Conservation (phyloP, 1,140 invertebrate species). For the Drosophila pseudoobscura region DNA sequence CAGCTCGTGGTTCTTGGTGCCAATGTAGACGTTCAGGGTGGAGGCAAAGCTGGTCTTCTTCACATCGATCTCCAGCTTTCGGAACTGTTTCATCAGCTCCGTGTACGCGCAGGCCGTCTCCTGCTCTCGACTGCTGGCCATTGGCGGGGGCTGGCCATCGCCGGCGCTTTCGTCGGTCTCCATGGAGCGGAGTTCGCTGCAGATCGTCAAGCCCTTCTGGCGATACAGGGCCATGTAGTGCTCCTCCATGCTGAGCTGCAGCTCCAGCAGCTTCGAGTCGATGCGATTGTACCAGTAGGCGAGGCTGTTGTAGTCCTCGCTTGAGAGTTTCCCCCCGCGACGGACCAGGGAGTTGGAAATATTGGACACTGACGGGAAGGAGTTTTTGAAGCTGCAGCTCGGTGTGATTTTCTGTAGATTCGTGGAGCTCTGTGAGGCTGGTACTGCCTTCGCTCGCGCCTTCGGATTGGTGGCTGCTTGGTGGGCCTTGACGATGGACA, state of each 20-base stretch:
- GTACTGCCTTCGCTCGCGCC: background rate
- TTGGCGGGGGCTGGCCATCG: conserved; percentile 15
- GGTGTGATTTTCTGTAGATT: background rate
- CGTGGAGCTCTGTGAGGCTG: background rate
- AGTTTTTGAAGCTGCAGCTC: background rate
- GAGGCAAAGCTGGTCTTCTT: conserved; percentile 26
- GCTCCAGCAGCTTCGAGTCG: conserved; percentile 47
- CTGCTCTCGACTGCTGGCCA: background rate
- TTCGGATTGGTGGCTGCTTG: background rate
- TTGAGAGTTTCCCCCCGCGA: conserved; percentile 19
- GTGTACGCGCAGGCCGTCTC: conserved; percentile 14
- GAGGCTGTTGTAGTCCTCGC: conserved; percentile 48
- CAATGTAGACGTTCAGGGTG: conserved; percentile 52
- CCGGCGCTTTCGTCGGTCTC: conserved; percentile 44
- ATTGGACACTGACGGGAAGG: conserved; percentile 1
- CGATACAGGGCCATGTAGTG: conserved; percentile 47
- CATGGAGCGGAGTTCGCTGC: conserved; percentile 35
- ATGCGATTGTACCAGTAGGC: conserved; percentile 62
- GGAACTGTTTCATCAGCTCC: conserved; percentile 34
- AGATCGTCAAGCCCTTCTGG: conserved; percentile 37
- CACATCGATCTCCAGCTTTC: conserved; percentile 42
- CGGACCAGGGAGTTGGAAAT: background rate
- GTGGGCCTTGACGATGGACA: conserved; percentile 4
- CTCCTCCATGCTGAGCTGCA: conserved; percentile 48
- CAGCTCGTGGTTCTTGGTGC: conserved; percentile 61